A percentile compares a stretch with the other conserved stretches of the same genome.
phyloP scores from a whole-genome alignment of 2,888 invertebrate species.

The Lagria hirta region DNA sequence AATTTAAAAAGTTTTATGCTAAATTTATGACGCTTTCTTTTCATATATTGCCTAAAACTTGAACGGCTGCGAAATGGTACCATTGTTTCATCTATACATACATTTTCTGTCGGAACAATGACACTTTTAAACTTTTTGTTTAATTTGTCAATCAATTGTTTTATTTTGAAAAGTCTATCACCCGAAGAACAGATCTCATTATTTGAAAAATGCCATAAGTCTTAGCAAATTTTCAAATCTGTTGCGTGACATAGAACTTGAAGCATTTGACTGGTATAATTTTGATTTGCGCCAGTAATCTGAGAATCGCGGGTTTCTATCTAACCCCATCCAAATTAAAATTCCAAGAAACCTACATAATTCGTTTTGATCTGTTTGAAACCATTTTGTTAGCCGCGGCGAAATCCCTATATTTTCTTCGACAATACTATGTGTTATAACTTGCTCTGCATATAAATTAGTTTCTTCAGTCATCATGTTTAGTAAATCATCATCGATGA shows the following conservation, averaged over 20 bases:
- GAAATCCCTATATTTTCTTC: background rate
- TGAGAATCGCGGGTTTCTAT: too few relatives aligned
- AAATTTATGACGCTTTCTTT: constrained; percentile 12
- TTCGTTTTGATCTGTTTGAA: constrained; percentile 1
- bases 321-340: constrained; percentile 4
- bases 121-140: constrained; percentile 4
- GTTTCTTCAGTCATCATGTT: constrained; percentile 3
- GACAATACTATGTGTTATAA: background rate
- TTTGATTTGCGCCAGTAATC: constrained; percentile 6
- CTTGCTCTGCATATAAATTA: constrained; percentile 5
- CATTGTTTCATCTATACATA: constrained; percentile 14
- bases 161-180: constrained; percentile 5
- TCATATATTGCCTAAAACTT: constrained; percentile 11
- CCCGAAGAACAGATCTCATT: background rate
- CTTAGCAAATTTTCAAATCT: too few relatives aligned
- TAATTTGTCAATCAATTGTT: constrained; percentile 12
- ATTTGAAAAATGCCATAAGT: constrained; percentile 7
- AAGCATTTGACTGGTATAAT: too few relatives aligned
- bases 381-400: constrained; percentile 3
- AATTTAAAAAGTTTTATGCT: constrained; percentile 16
- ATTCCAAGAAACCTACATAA: constrained; percentile 2
- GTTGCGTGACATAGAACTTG: too few relatives aligned
- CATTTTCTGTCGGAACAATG: constrained; percentile 2
- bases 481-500: too few relatives aligned
- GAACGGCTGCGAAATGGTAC: constrained; percentile 7